Evolutionary conservation across 2,888 invertebrate species (phyloP), one percentile per base, ranked within the genome.

Genomic region (Latheticus oryzae): DNA sequence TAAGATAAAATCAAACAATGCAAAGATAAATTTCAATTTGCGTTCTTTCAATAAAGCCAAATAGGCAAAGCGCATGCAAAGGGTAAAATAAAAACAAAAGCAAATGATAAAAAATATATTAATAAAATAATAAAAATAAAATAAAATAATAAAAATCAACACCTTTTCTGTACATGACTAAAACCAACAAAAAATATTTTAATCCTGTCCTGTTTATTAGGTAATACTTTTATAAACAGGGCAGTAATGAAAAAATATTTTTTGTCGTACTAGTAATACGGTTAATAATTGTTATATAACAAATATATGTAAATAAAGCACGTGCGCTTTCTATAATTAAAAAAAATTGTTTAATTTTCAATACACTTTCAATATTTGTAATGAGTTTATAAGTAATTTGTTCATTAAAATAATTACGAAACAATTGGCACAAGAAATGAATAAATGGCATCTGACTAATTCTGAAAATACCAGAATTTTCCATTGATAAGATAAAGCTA

Each of bases 321-420:
- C 52, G 52, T 40, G 52, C 52, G 54, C 54, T 54, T 54, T 54
- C 54, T 54, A 54, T n/a, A n/a, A n/a, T n/a, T n/a, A n/a, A n/a
- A n/a, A n/a, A n/a, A n/a, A n/a, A n/a, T n/a, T n/a, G n/a, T n/a
- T n/a, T n/a, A 35, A 32, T 33, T 47, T 9, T 8, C 15, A 4
- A 21, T 30, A 42, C 51, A 51, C 42, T 52, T 52, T 52, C 40
- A 28, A 21, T 23, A 40, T 16, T 7, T 48, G n/a, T 48, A 48
- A 48, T 35, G 9, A 45, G 45, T n/a, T n/a, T n/a, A n/a, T n/a
- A n/a, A n/a, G n/a, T n/a, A n/a, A 45, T 19, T 45, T 30, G 45
- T 45, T 45, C 30, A 45, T 45, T 16, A 45, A 23, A 21, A 19
- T 21, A 43, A 45, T 45, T 45, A 33, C 32, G 45, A 45, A 17